Percentiles rank a stretch among this genome's conserved stretches.
These are phyloP conservation scores for Enteromius trimaculatus DNA, from an alignment of 2,797 vertebrate species.

Conservation along the genomic window DNA sequence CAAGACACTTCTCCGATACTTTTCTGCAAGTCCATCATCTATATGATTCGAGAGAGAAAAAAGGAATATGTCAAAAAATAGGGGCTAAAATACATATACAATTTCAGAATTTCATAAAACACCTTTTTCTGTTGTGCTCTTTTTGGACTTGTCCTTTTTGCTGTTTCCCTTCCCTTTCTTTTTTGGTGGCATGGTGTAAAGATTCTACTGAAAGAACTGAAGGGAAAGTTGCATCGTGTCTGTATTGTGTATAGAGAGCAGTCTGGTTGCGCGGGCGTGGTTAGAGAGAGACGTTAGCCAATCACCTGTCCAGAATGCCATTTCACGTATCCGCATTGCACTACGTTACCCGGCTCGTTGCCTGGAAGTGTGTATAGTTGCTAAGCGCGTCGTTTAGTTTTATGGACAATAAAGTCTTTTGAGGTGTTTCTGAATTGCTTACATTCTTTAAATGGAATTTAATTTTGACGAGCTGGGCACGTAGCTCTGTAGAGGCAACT, in stretches of 20 bases:
- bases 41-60: slow-evolving; percentile 23
- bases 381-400: slow-evolving; percentile 53
- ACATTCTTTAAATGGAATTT: background rate
- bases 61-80: background rate
- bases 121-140: slow-evolving; percentile 67
- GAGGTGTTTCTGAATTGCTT: background rate
- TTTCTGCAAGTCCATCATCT: slow-evolving; percentile 69
- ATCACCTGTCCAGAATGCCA: slow-evolving; percentile 17
- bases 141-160: slow-evolving; percentile 70
- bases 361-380: slow-evolving; percentile 54
- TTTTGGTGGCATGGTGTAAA: slow-evolving; percentile 75
- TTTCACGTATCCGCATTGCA: slow-evolving; percentile 23
- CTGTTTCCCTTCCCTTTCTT: slow-evolving; percentile 68
- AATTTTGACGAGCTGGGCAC: background rate
- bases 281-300: background rate
- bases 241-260: background rate
- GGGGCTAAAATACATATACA: too few species aligned
- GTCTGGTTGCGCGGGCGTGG: slow-evolving; percentile 33
- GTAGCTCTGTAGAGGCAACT: background rate
- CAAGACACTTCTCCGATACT: slow-evolving; percentile 65
- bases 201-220: background rate
- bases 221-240: slow-evolving; percentile 5
- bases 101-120: background rate
- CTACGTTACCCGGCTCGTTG: slow-evolving; percentile 12
- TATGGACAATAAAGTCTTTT: slow-evolving; percentile 30